phyloP scores from a whole-genome alignment of 2,888 invertebrate species.

The Xanthia togata region DNA sequence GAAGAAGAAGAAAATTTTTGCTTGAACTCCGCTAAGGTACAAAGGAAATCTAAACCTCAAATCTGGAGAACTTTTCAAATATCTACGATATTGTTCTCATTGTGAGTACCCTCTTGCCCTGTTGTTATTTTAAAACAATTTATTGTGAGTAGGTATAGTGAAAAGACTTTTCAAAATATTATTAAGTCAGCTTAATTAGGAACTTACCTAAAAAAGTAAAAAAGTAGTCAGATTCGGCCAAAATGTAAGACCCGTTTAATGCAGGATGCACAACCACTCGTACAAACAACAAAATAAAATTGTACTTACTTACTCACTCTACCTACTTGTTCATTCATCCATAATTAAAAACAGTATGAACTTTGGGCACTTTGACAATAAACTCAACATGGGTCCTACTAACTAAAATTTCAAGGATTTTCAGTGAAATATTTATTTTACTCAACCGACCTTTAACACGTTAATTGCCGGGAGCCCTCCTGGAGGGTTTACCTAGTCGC shows the following conservation, averaged over 20 bases:
- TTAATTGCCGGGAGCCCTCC: no score
- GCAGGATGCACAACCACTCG: no score
- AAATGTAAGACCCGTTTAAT: neutral
- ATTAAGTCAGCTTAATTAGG: neutral
- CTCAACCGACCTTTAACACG: constrained; percentile 6
- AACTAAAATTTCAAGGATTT: neutral
- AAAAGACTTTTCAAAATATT: neutral
- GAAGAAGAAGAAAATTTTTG: no score
- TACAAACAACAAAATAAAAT: neutral
- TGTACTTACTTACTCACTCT: neutral
- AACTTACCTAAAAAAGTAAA: neutral
- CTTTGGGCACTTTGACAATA: neutral
- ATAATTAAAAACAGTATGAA: neutral
- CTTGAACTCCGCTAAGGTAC: constrained; percentile 5
- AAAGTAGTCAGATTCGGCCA: neutral
- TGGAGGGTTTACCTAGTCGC: no score
- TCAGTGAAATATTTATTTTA: constrained; percentile 32
- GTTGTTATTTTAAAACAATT: constrained; percentile 12
- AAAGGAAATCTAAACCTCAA: constrained; percentile 23
- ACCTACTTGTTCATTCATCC: constrained; percentile 1
- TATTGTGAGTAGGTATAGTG: neutral
- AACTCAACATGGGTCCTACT: neutral
- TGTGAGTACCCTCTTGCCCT: constrained; percentile 2
- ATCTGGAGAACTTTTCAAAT: constrained; percentile 32
- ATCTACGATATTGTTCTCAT: constrained; percentile 24